Evolutionary conservation across 2,888 invertebrate genomes (phyloP), one percentile per base, ranked within the genome.

Genomic region (Yponomeuta evonymella): DNA sequence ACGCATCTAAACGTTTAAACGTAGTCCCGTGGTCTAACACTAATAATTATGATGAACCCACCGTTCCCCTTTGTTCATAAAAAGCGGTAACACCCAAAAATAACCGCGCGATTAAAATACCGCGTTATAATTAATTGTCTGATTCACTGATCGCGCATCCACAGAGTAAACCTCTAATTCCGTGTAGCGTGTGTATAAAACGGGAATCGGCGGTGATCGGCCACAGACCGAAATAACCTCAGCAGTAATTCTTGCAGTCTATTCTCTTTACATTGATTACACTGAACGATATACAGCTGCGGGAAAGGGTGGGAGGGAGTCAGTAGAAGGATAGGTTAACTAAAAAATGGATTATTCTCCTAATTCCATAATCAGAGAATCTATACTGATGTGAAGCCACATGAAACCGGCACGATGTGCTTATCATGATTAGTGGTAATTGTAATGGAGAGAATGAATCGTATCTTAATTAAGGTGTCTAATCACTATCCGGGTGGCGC

Each of bases 111-210:
- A 43, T 65, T 65, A 65, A 65, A 65, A 65, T 65, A 65, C 29
- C 65, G 48, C 48, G 48, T 67, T 67, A 48, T 67, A 67, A 67
- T 67, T 48, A 67, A 5, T 48, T n/a, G 10, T 43, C 67, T 67
- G 67, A 67, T 48, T 67, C 67, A 67, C 36, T 48, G 36, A 15
- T 48, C 23, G 23, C 36, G 67, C 43, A 67, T 67, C 23, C 36
- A 10, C n/a, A 43, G n/a, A 2, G 67, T 67, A 67, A 67, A 67
- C 67, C 48, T 67, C 48, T 10, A 23, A 15, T 15, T 36, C 12
- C 4, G 65, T 65, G 65, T 12, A 29, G 30, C 12, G 65, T 12
- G 30, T 33, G n/a, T 43, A 43, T 65, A 65, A 29, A 23, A 8
- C 65, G 65, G 65, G 65, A 65, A 23, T 30, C 29, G 65, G 23